phyloP scores from a whole-genome alignment of 2,797 vertebrate species.

The Margarornis squamiger region DNA sequence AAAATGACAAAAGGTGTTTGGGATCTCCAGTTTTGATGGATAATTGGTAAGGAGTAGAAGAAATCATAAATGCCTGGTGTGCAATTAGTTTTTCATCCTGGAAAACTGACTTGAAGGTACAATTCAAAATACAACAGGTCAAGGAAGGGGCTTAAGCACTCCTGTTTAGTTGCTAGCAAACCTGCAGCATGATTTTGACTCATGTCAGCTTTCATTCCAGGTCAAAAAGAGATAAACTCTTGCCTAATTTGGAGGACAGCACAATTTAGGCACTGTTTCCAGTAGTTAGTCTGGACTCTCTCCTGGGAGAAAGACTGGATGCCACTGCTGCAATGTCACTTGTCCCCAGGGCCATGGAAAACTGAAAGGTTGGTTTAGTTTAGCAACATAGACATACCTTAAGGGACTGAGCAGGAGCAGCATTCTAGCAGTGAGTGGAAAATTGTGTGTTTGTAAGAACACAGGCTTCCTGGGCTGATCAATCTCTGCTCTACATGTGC shows the following conservation, averaged over 20 bases:
- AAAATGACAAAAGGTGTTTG: background rate
- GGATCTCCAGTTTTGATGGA: background rate
- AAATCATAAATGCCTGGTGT: background rate
- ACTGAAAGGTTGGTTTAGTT: background rate
- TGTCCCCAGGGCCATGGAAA: background rate
- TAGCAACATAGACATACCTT: background rate
- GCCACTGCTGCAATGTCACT: background rate
- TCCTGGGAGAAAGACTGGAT: background rate
- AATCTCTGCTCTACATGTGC: background rate
- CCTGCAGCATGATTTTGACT: background rate
- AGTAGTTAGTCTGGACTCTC: rapidly evolving
- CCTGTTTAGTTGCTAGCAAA: background rate
- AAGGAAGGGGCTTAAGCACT: background rate
- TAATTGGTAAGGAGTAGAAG: background rate
- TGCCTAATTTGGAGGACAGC: background rate
- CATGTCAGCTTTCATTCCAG: background rate
- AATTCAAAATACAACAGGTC: background rate
- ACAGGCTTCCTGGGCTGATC: background rate
- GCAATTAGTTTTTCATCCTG: background rate
- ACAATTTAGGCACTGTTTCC: background rate
- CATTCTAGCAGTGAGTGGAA: background rate
- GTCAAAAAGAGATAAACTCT: background rate
- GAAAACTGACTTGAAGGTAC: background rate
- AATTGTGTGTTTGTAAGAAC: background rate
- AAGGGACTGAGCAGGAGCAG: background rate